phyloP scores from a whole-genome alignment of 2,888 invertebrate genomes.

The Gymnosoma rotundatum region DNA sequence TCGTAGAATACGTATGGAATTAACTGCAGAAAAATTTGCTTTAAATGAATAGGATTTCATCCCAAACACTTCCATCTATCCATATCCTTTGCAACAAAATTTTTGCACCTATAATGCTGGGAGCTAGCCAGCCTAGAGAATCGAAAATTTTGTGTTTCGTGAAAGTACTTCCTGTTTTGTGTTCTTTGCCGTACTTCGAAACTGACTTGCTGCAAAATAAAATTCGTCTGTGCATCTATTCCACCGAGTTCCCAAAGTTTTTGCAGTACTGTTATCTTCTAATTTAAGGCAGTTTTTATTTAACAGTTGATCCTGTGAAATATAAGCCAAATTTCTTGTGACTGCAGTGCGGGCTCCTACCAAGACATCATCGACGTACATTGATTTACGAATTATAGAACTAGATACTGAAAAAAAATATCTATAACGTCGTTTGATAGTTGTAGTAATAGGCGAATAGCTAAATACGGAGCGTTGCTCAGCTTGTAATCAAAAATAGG shows the following conservation, averaged over 20 bases:
- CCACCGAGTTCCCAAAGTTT: too few species aligned
- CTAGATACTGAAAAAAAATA: constrained; percentile 57
- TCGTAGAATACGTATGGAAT: constrained; percentile 49
- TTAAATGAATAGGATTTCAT: constrained; percentile 48
- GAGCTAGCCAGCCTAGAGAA: constrained; percentile 66
- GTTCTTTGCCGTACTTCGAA: not conserved
- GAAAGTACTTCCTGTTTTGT: constrained; percentile 64
- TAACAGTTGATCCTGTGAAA: not conserved
- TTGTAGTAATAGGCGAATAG: constrained; percentile 61
- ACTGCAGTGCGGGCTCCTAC: constrained; percentile 36
- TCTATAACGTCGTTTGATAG: constrained; percentile 45
- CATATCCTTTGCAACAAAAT: constrained; percentile 69
- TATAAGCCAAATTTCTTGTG: not conserved
- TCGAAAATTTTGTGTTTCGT: constrained; percentile 59
- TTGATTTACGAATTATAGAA: too few species aligned
- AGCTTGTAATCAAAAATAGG: constrained; percentile 33
- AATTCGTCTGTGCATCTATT: constrained; percentile 60
- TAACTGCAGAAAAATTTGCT: constrained; percentile 33
- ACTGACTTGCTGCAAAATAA: constrained; percentile 23
- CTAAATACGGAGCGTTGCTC: constrained; percentile 63
- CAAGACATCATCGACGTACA: constrained; percentile 65
- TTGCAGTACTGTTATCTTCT: not conserved
- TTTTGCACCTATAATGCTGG: constrained; percentile 61
- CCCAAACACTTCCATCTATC: constrained; percentile 59
- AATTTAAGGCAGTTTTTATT: constrained; percentile 4